Base-by-base conservation (phyloP, 2,888 invertebrate species). In the Idaea aversata region DNA sequence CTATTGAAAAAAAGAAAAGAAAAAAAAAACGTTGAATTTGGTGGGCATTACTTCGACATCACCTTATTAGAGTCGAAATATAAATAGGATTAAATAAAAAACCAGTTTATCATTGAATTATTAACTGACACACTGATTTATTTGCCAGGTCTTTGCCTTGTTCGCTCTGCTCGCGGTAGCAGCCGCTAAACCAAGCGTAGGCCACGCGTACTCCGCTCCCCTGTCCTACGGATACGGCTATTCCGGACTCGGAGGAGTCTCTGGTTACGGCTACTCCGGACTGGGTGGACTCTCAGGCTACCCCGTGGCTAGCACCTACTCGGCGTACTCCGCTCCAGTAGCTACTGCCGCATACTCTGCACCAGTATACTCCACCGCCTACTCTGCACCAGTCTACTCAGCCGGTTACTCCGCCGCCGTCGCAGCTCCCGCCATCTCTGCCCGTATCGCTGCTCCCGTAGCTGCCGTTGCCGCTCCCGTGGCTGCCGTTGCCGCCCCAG, bases 281-380 rank as follows among this genome's bases (percentile, higher is more conserved):
- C 47, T 47, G 13, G 47, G 13, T 47, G 47, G 47, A 10, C 47
- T 47, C 47, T 47, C 47, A 13, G 47, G 47, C 3, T 6, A n/a
- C 58, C 58, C 58, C n/a, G 15, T n/a, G n/a, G 36, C 34, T 15
- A 36, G 36, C 35, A 7, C 7, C 34, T 61, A 36, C 38, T 63
- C 25, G 57, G 25, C 25, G 2, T 25, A 25, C 25, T 25, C 74
- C 76, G 60, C 68, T 79, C 79, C 74, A 78, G 66, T 69, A 5
- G 16, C 16, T 10, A 13, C 59, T 5, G 15, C 15, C 58, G 47
- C 78, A 59, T 71, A 78, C 67, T 71, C 78, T 65, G 73, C 77
- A 70, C 66, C 79, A 64, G 64, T 79, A 84, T 76, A 88, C 80
- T 4, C 86, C 79, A 65, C 86, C 80, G 59, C 59, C 59, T 25